phyloP scores from a whole-genome alignment of 2,113 vertebrate genomes.

The Tupaia chinensis region DNA sequence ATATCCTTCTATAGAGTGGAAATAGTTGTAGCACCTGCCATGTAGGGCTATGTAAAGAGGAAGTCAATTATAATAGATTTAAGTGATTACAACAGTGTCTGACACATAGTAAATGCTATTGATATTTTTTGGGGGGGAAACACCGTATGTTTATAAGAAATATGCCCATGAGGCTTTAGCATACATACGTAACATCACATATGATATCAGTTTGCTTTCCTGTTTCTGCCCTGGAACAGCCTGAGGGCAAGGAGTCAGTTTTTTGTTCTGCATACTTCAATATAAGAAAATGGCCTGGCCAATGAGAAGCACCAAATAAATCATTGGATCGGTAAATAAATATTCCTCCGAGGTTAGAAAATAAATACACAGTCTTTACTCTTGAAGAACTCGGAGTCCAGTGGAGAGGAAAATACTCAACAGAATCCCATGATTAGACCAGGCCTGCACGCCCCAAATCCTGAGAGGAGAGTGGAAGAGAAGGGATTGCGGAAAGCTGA shows the following conservation, averaged over 20 bases:
- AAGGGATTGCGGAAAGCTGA: neutral
- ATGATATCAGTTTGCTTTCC: neutral
- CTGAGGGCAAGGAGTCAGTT: neutral
- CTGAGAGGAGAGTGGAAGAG: neutral
- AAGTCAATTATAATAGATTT: neutral
- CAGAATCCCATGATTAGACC: neutral
- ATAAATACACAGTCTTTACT: neutral
- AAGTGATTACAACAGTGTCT: neutral
- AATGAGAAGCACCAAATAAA: slow-evolving; percentile 9
- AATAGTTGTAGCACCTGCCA: neutral
- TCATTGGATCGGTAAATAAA: neutral
- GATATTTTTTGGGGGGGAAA: neutral
- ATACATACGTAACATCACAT: neutral
- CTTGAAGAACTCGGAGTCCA: neutral
- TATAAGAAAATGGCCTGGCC: neutral
- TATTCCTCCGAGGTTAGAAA: slow-evolving; percentile 6
- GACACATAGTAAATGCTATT: neutral
- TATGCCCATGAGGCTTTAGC: neutral
- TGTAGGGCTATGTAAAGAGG: neutral
- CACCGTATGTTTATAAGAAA: neutral
- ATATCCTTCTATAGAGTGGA: neutral
- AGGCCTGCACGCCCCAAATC: too few species aligned
- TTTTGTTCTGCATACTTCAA: neutral
- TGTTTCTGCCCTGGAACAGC: neutral
- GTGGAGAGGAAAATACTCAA: neutral